phyloP scores from a whole-genome alignment of 2,113 vertebrate species.

The Poeciliopsis turrubarensis region DNA sequence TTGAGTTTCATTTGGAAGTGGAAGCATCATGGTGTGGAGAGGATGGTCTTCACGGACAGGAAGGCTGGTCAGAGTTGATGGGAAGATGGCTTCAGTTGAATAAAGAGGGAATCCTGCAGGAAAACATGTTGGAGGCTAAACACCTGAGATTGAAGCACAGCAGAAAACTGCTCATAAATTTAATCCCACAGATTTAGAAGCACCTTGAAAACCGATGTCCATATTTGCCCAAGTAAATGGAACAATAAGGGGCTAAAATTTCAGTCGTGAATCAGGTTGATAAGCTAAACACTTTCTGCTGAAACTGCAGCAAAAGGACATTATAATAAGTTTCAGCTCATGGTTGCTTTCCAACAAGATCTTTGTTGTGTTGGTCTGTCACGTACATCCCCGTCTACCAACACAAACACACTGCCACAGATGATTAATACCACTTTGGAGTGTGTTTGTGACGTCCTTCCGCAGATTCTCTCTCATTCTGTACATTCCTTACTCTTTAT shows the following conservation, averaged over 20 bases:
- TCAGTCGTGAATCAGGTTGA: no score
- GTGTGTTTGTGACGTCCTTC: conserved; percentile 42
- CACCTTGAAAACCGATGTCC: no score
- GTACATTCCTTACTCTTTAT: conserved; percentile 22
- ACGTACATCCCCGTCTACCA: neutral
- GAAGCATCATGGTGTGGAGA: neutral
- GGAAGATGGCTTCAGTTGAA: neutral
- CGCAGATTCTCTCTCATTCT: conserved; percentile 51
- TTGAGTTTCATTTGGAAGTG: neutral
- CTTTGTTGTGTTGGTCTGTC: neutral
- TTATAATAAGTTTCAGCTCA: neutral
- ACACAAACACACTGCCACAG: neutral
- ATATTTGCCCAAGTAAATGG: no score
- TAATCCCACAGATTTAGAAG: no score
- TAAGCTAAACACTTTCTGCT: no score
- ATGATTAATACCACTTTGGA: neutral
- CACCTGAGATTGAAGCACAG: neutral
- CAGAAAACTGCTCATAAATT: neutral
- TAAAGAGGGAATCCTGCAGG: neutral
- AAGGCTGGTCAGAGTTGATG: neutral
- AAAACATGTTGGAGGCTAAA: neutral
- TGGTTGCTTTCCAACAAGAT: neutral
- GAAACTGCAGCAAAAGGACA: no score
- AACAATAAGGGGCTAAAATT: no score
- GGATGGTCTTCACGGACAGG: neutral